Conservation (phyloP, 2,113 vertebrate species). For the Henicopernis longicauda region DNA sequence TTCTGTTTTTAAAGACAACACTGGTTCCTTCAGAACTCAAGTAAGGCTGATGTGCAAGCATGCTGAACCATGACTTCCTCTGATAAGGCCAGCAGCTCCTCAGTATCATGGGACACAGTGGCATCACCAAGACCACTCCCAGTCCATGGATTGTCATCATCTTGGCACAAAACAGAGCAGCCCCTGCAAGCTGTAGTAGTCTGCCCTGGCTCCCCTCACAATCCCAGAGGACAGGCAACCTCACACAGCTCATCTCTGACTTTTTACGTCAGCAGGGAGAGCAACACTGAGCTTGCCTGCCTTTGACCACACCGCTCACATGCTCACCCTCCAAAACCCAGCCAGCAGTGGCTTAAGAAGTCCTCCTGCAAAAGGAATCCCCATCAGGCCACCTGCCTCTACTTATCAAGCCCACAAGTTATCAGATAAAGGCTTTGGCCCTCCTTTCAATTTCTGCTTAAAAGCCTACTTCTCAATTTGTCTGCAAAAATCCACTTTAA, state of each 20-base stretch:
- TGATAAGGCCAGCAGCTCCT: neutral
- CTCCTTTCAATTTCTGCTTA: neutral
- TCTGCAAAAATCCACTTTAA: neutral
- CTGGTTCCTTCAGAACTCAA: neutral
- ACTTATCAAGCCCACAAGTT: neutral
- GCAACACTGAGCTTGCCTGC: fast-evolving
- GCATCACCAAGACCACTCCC: neutral
- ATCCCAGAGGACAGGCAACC: neutral
- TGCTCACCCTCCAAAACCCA: neutral
- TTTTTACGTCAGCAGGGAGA: fast-evolving
- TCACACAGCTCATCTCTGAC: neutral
- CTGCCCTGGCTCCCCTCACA: neutral
- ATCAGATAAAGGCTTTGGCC: neutral
- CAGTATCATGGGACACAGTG: too few relatives aligned
- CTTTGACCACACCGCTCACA: fast-evolving
- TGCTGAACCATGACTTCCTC: neutral
- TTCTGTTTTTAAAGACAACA: neutral
- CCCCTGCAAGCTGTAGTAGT: neutral
- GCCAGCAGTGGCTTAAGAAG: neutral
- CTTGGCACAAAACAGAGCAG: neutral
- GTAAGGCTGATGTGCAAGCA: neutral
- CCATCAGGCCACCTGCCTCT: neutral
- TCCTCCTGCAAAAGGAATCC: neutral
- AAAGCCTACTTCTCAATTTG: neutral
- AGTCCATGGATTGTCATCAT: too few relatives aligned